Percentiles rank a stretch among this genome's conserved stretches.
phyloP scores from a whole-genome alignment of 1,140 invertebrate genomes.

The Hycleus cichorii region DNA sequence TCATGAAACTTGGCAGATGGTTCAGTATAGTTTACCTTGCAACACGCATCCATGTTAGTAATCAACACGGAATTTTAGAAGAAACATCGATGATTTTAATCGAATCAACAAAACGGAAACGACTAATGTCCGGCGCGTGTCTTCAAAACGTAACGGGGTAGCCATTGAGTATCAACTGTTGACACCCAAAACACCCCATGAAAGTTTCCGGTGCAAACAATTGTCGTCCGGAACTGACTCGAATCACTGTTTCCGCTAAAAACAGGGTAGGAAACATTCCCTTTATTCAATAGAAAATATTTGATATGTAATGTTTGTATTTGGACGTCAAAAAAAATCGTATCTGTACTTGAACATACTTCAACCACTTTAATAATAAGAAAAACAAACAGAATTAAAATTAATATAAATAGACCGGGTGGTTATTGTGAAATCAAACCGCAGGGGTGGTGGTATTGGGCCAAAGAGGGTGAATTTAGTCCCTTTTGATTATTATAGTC shows the following conservation, averaged over 20 bases:
- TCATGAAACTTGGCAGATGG: slow-evolving; percentile 20
- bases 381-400: slow-evolving; percentile 26
- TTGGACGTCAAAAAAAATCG: no score
- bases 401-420: slow-evolving; percentile 22
- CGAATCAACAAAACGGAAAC: slow-evolving; percentile 5
- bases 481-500: slow-evolving; percentile 7
- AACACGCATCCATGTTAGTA: slow-evolving; percentile 2
- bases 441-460: slow-evolving; percentile 18
- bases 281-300: no score
- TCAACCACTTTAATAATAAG: slow-evolving; percentile 12
- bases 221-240: not conserved
- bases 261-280: no score
- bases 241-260: no score
- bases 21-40: slow-evolving; percentile 4
- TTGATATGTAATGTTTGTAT: no score
- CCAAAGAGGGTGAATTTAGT: slow-evolving; percentile 3
- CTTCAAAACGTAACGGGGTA: not conserved
- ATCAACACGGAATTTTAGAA: not conserved
- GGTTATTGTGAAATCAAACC: slow-evolving; percentile 24
- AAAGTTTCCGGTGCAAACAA: slow-evolving; percentile 5
- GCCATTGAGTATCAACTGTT: not conserved
- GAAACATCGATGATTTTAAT: not conserved
- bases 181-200: slow-evolving; percentile 8
- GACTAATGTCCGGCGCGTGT: slow-evolving; percentile 1
- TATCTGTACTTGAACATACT: no score